Conservation (phyloP, 37 sponge, comb jelly and placozoan genomes). For the Mnemiopsis leidyi region DNA sequence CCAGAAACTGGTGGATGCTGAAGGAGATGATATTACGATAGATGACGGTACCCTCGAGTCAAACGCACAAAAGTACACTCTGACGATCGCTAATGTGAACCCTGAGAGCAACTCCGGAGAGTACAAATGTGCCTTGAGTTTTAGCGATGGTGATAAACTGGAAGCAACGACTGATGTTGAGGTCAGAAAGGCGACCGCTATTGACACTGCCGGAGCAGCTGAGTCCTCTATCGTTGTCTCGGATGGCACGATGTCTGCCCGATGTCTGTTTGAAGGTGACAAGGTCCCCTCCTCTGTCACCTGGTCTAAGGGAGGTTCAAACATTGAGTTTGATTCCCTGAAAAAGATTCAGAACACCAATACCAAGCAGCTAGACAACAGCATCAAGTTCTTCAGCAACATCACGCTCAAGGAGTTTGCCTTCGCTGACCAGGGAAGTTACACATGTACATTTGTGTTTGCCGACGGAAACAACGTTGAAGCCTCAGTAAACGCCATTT, state of each 20-base stretch:
- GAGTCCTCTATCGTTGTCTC: neutral
- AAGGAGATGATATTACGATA: neutral
- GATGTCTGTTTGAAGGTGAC: neutral
- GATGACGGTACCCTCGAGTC: too few species aligned
- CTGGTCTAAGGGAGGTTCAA: neutral
- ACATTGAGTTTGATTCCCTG: neutral
- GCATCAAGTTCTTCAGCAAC: slow-evolving; percentile 1
- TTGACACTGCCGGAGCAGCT: neutral
- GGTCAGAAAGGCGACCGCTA: neutral
- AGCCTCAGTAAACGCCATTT: neutral
- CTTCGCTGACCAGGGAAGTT: neutral
- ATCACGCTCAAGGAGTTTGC: neutral
- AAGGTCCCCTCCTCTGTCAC: neutral
- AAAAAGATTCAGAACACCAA: neutral
- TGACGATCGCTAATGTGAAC: neutral
- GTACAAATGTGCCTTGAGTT: neutral
- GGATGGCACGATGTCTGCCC: neutral
- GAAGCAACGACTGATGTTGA: neutral
- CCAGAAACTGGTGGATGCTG: neutral
- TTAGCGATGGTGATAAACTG: neutral
- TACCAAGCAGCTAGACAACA: slow-evolving; percentile 1
- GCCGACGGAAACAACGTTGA: neutral
- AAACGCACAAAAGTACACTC: neutral
- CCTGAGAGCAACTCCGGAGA: neutral
- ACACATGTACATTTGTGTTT: neutral